Percentiles rank a stretch among this genome's conserved stretches.
These are phyloP conservation scores for Charadrius vociferus DNA, from an alignment of 2,113 vertebrate species.

Conservation along the genomic window DNA sequence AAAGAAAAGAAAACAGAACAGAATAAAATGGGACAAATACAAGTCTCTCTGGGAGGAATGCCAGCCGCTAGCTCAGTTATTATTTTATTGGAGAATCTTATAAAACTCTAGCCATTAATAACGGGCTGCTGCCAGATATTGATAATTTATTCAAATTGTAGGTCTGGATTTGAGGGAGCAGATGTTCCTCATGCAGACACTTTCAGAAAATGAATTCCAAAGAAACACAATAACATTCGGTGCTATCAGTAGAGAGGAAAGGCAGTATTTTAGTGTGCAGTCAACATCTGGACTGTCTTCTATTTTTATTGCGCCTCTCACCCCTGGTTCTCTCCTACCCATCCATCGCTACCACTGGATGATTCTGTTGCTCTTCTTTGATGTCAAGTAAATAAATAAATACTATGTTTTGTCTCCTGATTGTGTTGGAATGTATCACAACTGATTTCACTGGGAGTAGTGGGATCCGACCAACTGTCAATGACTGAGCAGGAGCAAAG, in stretches of 20 bases:
- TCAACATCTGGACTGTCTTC: slow-evolving; percentile 27
- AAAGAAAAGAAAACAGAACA: neutral
- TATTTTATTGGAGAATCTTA: slow-evolving; percentile 79
- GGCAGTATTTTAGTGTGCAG: neutral
- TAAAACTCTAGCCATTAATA: slow-evolving; percentile 80
- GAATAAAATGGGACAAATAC: slow-evolving; percentile 39
- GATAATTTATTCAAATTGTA: slow-evolving; percentile 84
- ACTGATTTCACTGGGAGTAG: neutral
- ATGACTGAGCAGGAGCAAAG: neutral
- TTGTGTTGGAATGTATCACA: neutral
- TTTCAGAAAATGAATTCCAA: slow-evolving; percentile 73
- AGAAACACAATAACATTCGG: slow-evolving; percentile 60
- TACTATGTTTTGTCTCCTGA: neutral
- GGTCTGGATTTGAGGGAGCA: slow-evolving; percentile 76
- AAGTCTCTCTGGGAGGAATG: slow-evolving; percentile 62
- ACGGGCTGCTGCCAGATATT: slow-evolving; percentile 72
- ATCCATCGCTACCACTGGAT: neutral
- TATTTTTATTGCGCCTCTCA: neutral
- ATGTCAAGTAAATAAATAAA: neutral
- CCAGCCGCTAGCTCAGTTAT: slow-evolving; percentile 53
- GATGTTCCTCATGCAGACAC: slow-evolving; percentile 78
- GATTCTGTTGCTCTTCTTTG: neutral
- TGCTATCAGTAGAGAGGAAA: neutral
- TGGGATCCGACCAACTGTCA: neutral
- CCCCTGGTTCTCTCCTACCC: neutral